phyloP scores from a whole-genome alignment of 2,797 vertebrate species.

The Sebastes oblongus region DNA sequence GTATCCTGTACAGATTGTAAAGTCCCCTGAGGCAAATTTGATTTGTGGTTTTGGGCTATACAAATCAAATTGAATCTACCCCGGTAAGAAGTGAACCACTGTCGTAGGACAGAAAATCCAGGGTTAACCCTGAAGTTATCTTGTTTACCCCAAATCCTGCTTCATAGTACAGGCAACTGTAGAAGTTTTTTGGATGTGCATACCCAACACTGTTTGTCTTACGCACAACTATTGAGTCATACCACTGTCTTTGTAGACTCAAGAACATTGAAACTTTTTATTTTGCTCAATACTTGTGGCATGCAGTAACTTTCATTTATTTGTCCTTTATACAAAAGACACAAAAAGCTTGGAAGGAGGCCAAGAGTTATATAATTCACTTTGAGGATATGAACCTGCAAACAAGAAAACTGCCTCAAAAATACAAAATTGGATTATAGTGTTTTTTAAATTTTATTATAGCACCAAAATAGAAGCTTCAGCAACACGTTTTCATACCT shows the following conservation, averaged over 20 bases:
- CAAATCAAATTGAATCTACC: too few species aligned
- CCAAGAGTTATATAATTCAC: background rate
- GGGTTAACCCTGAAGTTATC: too few species aligned
- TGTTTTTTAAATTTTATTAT: background rate
- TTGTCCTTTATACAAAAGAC: background rate
- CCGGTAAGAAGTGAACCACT: background rate
- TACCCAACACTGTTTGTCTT: too few species aligned
- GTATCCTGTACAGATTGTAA: too few species aligned
- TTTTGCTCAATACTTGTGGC: background rate
- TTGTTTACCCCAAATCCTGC: too few species aligned
- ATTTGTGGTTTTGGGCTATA: too few species aligned
- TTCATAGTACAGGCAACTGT: too few species aligned
- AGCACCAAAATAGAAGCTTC: background rate
- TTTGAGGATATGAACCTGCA: background rate
- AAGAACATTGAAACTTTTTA: background rate
- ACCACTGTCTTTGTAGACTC: background rate
- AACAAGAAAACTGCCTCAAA: background rate
- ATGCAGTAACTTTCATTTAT: background rate
- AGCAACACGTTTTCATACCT: conserved; percentile 79
- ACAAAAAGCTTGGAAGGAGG: background rate
- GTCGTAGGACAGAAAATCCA: too few species aligned
- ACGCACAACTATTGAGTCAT: background rate
- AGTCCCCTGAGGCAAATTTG: too few species aligned
- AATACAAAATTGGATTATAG: background rate
- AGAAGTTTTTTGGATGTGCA: too few species aligned